These are phyloP conservation scores for Leucania comma DNA, from an alignment of 2,888 invertebrate species.

Conservation along the genomic window DNA sequence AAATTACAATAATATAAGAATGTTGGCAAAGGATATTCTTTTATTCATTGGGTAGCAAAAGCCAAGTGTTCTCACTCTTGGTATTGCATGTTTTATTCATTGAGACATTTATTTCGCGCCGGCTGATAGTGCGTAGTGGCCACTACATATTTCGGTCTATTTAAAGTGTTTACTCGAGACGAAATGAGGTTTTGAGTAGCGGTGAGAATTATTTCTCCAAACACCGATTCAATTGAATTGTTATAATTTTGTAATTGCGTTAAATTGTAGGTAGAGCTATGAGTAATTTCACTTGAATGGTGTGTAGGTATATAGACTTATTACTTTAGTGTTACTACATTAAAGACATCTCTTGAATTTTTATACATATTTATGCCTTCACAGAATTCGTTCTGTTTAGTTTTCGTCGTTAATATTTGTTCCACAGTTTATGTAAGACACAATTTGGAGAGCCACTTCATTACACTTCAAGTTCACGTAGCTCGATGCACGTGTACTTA, in stretches of 20 bases:
- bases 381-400: background rate
- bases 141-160: constrained; percentile 13
- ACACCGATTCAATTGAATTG: background rate
- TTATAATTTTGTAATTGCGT: constrained; percentile 7
- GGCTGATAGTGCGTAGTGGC: constrained; percentile 26
- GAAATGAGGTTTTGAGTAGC: constrained; percentile 20
- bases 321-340: no score
- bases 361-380: background rate
- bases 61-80: constrained; percentile 66
- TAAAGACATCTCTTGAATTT: no score
- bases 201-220: background rate
- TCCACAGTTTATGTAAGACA: background rate
- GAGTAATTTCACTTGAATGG: background rate
- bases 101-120: constrained; percentile 53
- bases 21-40: constrained; percentile 33
- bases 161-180: constrained; percentile 32
- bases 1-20: constrained; percentile 18
- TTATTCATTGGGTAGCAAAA: constrained; percentile 47
- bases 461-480: background rate
- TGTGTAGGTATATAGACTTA: no score
- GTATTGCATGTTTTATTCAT: constrained; percentile 87
- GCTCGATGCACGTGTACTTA: background rate
- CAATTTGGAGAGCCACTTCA: background rate
- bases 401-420: background rate
- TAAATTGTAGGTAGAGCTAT: background rate